These are phyloP conservation scores for Phyllostomus discolor DNA, from an alignment of 2,113 vertebrate genomes.

Conservation along the genomic window DNA sequence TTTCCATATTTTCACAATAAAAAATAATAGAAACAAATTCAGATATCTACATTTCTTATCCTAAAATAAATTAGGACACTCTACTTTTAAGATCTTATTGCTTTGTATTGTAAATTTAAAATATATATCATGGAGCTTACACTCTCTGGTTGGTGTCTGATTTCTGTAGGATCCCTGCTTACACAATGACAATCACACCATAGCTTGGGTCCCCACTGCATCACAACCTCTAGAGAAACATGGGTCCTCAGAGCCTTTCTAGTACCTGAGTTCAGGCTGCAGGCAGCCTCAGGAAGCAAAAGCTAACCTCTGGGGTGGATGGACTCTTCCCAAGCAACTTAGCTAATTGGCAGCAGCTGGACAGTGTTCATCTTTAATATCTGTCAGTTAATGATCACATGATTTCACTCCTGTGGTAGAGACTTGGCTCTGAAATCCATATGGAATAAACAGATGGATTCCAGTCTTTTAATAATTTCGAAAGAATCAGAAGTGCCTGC, in stretches of 20 bases:
- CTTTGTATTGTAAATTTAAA: neutral
- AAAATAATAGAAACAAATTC: neutral
- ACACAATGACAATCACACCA: neutral
- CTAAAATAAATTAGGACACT: neutral
- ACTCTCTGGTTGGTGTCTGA: no score
- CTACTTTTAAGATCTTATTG: neutral
- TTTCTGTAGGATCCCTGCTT: no score
- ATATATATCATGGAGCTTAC: neutral
- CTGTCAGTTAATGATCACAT: neutral
- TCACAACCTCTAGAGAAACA: neutral
- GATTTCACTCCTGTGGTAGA: neutral
- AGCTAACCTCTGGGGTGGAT: neutral
- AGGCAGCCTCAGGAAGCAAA: neutral
- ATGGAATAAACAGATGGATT: neutral
- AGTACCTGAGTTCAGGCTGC: neutral
- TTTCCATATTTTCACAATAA: neutral
- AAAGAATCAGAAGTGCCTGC: constrained; percentile 66
- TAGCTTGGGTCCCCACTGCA: neutral
- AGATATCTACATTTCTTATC: neutral
- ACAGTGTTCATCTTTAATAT: neutral
- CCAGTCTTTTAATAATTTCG: neutral
- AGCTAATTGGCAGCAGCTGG: neutral
- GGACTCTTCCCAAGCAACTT: neutral
- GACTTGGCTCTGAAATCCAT: neutral
- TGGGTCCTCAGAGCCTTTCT: neutral